A percentile compares a stretch with the other conserved stretches of the same genome.
Evolutionary conservation across 2,113 vertebrate genomes (phyloP).

Genomic region (Lipotes vexillifer): DNA sequence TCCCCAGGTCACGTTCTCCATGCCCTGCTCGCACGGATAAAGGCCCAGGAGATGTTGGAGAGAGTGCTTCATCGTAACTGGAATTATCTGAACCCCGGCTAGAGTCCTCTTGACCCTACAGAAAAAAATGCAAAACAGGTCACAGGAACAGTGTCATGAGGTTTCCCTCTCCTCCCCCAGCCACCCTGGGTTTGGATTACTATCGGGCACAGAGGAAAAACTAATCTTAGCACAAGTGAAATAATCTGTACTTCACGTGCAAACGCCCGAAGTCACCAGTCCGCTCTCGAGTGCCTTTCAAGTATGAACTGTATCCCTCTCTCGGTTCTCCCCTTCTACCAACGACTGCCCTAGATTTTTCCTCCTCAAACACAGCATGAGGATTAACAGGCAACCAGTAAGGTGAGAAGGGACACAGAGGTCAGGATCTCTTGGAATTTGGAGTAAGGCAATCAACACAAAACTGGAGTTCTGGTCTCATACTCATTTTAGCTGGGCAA

Average conservation of each 20-base stretch:
- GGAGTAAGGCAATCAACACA: not conserved
- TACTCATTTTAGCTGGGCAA: not conserved
- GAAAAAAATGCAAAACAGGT: not conserved
- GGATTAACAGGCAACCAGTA: not conserved
- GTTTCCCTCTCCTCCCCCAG: not conserved
- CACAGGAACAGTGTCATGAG: not conserved
- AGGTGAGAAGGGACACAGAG: not conserved
- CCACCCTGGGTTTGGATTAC: not conserved
- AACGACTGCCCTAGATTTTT: not conserved
- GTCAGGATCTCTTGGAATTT: not conserved
- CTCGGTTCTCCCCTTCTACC: not conserved
- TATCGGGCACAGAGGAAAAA: not conserved
- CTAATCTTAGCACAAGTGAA: not conserved
- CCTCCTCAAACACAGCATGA: not conserved
- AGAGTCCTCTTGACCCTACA: conserved; percentile 92
- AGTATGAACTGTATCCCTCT: not conserved
- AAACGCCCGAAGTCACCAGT: not conserved
- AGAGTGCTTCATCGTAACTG: conserved; percentile 93
- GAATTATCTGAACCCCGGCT: conserved; percentile 94
- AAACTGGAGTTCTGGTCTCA: not conserved
- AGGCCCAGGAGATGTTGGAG: conserved; percentile 91
- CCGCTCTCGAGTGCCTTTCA: not conserved
- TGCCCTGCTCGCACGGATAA: conserved; percentile 87
- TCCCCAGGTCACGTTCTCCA: conserved; percentile 84
- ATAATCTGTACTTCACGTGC: not conserved